These are phyloP conservation scores for Huso huso DNA, from an alignment of 2,797 vertebrate species.

Conservation along the genomic window DNA sequence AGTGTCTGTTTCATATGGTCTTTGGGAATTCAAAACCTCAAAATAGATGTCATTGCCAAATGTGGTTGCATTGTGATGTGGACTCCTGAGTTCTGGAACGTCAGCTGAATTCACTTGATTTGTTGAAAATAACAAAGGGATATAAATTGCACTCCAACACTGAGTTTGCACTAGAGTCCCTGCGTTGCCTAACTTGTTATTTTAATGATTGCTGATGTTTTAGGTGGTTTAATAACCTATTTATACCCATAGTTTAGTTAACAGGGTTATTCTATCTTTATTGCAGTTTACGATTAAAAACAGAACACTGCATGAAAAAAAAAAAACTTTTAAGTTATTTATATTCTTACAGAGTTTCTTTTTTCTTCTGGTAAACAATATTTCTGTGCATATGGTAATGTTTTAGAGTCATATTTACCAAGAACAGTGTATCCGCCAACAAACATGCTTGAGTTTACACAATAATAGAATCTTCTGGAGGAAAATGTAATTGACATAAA, in stretches of 20 bases:
- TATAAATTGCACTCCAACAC: not conserved
- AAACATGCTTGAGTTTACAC: conserved; percentile 14
- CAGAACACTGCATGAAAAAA: not conserved
- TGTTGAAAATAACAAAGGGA: not conserved
- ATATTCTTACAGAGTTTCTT: conserved; percentile 11
- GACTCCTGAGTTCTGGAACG: conserved; percentile 60
- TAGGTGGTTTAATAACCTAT: too few species aligned
- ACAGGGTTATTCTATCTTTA: too few species aligned
- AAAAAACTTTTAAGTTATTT: not conserved
- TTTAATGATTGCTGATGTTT: conserved; percentile 30
- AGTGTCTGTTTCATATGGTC: not conserved
- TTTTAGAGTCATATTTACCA: conserved; percentile 23
- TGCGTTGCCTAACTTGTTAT: conserved; percentile 51
- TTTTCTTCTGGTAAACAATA: conserved; percentile 11
- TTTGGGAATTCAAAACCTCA: conserved; percentile 40
- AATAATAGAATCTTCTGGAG: too few species aligned
- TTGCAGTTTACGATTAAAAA: too few species aligned
- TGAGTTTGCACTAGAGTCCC: conserved; percentile 36
- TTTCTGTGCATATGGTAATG: conserved; percentile 26
- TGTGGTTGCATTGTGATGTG: conserved; percentile 46
- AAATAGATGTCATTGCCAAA: conserved; percentile 51
- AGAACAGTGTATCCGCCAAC: conserved; percentile 22
- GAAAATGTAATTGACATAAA: too few species aligned
- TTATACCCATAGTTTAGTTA: too few species aligned
- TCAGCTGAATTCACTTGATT: conserved; percentile 20